Evolutionary conservation across 2,113 vertebrate species (phyloP), one percentile per base, ranked within the genome.

Genomic region (Siphamia tubifer): DNA sequence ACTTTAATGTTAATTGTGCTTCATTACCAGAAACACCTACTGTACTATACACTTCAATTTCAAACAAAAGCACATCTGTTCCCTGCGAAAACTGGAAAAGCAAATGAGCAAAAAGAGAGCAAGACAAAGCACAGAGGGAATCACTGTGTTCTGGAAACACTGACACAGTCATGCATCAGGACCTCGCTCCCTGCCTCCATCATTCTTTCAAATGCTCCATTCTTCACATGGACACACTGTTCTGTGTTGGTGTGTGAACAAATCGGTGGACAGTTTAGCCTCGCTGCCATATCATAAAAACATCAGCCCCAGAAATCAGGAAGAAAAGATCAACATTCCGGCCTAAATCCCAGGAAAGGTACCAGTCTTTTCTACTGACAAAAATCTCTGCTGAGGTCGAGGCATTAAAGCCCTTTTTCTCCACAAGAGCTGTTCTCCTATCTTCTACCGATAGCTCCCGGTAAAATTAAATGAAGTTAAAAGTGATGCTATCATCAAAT

Each of bases 121-220:
- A 52, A 67, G 75, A 83, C 83, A 86, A 89, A 83, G 86, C 81
- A 87, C 83, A 90, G 73, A 88, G 61, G 54, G 49, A 66, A 56
- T 67, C 82, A 76, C 74, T 90, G 87, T 90, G 54, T 40, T 31
- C 49, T 2, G 23, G 45, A 35, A 85, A 91, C 89, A 90, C 84
- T 87, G 73, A 79, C 77, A 77, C 83, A 89, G 83, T 90, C 84
- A 90, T 72, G 71, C 73, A 61, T 73, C 79, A 51, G 71, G 71
- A 68, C 53, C 73, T 67, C 80, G 3, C 69, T 77, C 69, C 69
- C 82, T 84, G 77, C 77, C 77, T 81, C 77, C 84, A 81, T 82
- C 78, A 69, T 75, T 79, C 68, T 47, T 63, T 54, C 68, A 3
- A 87, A 77, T 21, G 53, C 16, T 57, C 75, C 77, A 74, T 89